These are phyloP conservation scores for Stenodera caucasica DNA, from an alignment of 2,888 invertebrate species.

Conservation along the genomic window DNA sequence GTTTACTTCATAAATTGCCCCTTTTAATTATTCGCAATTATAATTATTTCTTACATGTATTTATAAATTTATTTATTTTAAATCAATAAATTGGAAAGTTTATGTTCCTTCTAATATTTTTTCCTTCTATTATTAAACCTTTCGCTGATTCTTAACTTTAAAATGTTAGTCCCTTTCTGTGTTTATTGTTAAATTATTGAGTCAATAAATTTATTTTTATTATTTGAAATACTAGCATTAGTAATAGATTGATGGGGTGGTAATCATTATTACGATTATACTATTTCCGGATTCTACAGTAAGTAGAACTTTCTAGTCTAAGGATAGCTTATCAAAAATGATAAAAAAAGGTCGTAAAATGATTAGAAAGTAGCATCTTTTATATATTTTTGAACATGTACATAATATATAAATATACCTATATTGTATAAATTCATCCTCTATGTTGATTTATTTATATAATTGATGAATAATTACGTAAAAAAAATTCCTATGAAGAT, in stretches of 20 bases:
- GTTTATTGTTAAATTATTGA: not conserved
- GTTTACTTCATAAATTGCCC: not conserved
- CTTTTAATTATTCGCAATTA: not conserved
- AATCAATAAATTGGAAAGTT: constrained; percentile 1
- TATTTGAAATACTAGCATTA: too few relatives aligned
- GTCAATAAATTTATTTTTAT: not conserved
- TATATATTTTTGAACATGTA: too few relatives aligned
- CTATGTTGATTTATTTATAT: not conserved
- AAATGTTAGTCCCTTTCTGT: not conserved
- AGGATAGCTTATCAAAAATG: not conserved
- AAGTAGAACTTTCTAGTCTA: not conserved
- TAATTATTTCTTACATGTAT: not conserved
- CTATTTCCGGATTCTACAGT: not conserved
- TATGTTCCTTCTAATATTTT: not conserved
- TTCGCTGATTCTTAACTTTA: not conserved
- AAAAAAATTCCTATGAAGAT: not conserved
- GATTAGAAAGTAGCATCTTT: not conserved
- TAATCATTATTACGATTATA: not conserved
- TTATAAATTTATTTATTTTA: not conserved
- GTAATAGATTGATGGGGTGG: not conserved
- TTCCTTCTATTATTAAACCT: not conserved
- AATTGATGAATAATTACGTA: not conserved
- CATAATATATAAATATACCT: too few relatives aligned
- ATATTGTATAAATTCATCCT: not conserved
- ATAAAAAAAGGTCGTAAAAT: constrained; percentile 1